phyloP scores from a whole-genome alignment of 2,797 vertebrate species.

The Limosa lapponica region DNA sequence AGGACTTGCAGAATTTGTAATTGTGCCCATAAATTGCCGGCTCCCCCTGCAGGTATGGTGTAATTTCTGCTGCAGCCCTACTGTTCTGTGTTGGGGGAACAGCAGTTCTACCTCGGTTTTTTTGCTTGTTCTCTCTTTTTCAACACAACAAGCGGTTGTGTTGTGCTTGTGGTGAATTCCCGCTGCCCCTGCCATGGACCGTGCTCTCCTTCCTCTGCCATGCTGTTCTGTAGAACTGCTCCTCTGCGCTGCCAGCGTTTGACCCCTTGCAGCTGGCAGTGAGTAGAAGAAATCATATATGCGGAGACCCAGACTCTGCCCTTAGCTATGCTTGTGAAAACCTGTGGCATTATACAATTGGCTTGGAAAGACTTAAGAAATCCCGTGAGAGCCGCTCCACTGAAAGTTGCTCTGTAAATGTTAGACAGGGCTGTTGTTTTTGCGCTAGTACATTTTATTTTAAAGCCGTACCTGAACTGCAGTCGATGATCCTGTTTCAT shows the following conservation, averaged over 20 bases:
- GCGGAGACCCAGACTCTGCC: neutral
- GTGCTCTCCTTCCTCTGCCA: neutral
- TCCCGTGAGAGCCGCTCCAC: neutral
- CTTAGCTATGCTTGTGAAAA: neutral
- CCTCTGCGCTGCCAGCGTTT: neutral
- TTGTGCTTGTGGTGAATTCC: neutral
- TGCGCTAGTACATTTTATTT: neutral
- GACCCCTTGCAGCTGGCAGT: neutral
- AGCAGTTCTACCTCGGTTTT: neutral
- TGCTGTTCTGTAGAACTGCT: neutral
- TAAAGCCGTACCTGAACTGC: neutral
- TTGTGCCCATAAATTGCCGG: neutral
- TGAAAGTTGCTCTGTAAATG: neutral
- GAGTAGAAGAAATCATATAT: neutral
- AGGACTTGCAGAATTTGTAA: neutral
- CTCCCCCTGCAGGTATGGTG: neutral
- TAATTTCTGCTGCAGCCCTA: neutral
- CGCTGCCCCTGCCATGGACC: neutral
- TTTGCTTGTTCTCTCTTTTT: neutral
- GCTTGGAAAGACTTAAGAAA: conserved; percentile 15
- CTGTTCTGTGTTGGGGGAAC: neutral
- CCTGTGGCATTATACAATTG: neutral
- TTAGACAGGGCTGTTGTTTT: conserved; percentile 14
- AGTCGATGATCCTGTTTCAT: neutral
- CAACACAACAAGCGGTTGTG: fast-evolving